Evolutionary conservation across 2,113 vertebrate species (phyloP), one percentile per base, ranked within the genome.

Genomic region (Panurus biarmicus): DNA sequence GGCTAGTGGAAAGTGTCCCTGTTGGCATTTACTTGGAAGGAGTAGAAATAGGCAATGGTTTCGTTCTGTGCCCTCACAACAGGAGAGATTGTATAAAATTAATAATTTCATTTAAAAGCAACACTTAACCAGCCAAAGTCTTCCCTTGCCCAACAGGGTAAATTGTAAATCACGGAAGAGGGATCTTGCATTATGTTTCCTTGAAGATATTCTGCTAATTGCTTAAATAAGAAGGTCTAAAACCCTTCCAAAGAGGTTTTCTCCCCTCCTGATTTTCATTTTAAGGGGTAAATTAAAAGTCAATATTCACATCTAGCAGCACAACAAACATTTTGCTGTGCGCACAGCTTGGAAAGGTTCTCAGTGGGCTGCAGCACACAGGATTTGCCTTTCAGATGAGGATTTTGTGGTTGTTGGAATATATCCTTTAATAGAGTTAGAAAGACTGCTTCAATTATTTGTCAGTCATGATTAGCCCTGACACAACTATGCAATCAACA

Each of bases 401-500:
- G 61, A 70, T 93, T 87, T 82, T 85, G 70, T 91, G n/a, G 29
- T 24, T 62, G 51, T 48, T 96, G 88, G 64, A 74, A 93, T 71
- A 89, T 53, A 89, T 75, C 51, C 44, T 93, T 92, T 87, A 96
- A 94, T 90, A 95, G 87, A 94, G 70, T 93, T 85, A 96, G 90
- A 91, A 95, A 84, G 54, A 71, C 72, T 82, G 77, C n/a, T 58
- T 94, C 75, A 95, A 90, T 95, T 94, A 80, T 95, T 94, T 96
- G 92, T 96, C 96, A 96, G 92, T 94, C 91, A 93, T 67, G 77
- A 94, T 97, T 95, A 96, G 77, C 56, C 60, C 64, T 47, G 74
- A 90, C 82, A 85, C 79, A 93, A 48, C 90, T 67, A 74, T 72
- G 78, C 85, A 96, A 96, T 93, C 94, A 96, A 89, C 87, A 94